Evolutionary conservation across 2,888 invertebrate species (phyloP), one percentile per base, ranked within the genome.

Genomic region (Polyommatus icarus): DNA sequence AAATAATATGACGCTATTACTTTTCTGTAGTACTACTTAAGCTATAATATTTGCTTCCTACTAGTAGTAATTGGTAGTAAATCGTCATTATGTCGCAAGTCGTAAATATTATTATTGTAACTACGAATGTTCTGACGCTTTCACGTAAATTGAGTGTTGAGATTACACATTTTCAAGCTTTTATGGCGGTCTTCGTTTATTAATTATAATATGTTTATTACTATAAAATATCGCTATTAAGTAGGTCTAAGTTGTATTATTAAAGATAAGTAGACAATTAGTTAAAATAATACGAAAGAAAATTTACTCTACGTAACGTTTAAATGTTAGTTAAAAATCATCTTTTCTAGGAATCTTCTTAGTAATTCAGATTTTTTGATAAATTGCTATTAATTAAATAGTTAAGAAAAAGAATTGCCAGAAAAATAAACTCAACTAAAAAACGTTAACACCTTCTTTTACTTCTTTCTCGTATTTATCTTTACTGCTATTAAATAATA

Each of bases 401-500:
- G 50, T 10, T 50, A 12, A 50, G 15, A 15, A 50, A 50, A 50
- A 50, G 2, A 12, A 0, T 50, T 54, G 10, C 20, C 8, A 59
- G 10, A 20, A 59, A 18, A 59, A 3, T 59, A 20, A 20, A 59
- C 3, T 20, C n/a, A 8, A 59, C 10, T 59, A 59, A 59, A 59
- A 59, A 20, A 20, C 20, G 20, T 59, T 20, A 8, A 20, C 20
- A 10, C 0, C 1, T 8, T 10, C 20, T 59, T 59, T 20, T 59
- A 3, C 3, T 8, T 0, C 59, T 59, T 59, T 57, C n/a, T 57
- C 15, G 59, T 54, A 54, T 20, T n/a, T 57, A n/a, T n/a, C 59
- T 59, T 59, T 59, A 59, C 59, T 10, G 59, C n/a, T 59, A 59
- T 61, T 61, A 61, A 61, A 24, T 61, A 61, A 61, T 61, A 61